Evolutionary conservation across 2,888 invertebrate genomes (phyloP), one percentile per base, ranked within the genome.

Genomic region (Nysson spinosus): DNA sequence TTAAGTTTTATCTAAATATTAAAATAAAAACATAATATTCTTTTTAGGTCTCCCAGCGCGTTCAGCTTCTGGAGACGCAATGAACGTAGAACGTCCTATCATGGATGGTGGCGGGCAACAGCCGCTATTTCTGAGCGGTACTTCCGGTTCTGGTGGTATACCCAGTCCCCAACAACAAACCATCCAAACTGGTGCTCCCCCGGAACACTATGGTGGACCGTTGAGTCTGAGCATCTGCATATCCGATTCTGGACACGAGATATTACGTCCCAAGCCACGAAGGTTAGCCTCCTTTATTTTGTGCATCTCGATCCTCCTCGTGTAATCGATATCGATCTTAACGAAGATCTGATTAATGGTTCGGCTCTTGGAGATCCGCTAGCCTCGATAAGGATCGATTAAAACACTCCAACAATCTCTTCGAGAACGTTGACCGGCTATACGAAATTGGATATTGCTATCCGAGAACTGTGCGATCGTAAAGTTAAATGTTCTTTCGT

Each of bases 241-340:
- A 78, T 91, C 92, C 46, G 92, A 92, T 86, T 92, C 93, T 77
- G 93, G 93, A 78, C 95, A 95, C 88, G 95, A 95, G 88, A 95
- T 95, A 82, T 91, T 95, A 70, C 89, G 95, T 69, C 95, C 95
- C 7, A 95, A 95, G 86, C 95, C 95, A 6, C 91, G 95, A 86
- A 92, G 95, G 95, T 95, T 88, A 88, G 77, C 43, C 5, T 52
- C 34, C 37, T 24, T 24, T 46, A 11, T 32, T 42, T 35, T 17
- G 26, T 20, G 30, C 34, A 1, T 14, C 46, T 16, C 46, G 7
- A 28, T 57, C 9, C 14, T 12, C 37, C 44, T 24, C 32, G 39
- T 47, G 54, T 58, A 61, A 61, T 63, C 70, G 63, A 61, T 66
- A 49, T 57, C 55, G 55, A 73, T 73, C 71, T 73, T 67, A 75